Conservation (phyloP, 2,113 vertebrate genomes). For the Spizaetus ornatus region DNA sequence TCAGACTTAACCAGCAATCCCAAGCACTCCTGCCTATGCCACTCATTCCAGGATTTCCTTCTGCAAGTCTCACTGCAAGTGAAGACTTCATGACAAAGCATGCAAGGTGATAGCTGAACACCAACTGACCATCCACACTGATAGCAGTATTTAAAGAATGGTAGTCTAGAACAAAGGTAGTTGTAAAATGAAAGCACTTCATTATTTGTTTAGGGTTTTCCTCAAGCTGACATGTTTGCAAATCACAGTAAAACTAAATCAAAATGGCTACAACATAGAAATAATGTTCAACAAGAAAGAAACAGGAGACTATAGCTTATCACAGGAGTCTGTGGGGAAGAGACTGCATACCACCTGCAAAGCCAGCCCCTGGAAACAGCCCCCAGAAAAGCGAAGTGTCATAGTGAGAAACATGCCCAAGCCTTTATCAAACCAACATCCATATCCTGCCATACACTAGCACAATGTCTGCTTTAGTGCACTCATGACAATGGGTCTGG, state of each 20-base stretch:
- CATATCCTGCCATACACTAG: not conserved
- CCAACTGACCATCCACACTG: slow-evolving; percentile 79
- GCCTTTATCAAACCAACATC: not conserved
- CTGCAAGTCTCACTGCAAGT: slow-evolving; percentile 82
- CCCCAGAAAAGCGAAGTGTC: not conserved
- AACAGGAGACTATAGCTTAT: not conserved
- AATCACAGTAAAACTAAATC: not conserved
- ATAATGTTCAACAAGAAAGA: not conserved
- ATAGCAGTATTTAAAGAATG: slow-evolving; percentile 79
- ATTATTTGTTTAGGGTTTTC: not conserved
- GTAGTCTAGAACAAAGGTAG: slow-evolving; percentile 38
- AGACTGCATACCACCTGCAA: not conserved
- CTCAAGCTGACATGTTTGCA: not conserved
- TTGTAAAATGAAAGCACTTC: not conserved
- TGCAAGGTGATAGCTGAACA: slow-evolving; percentile 72
- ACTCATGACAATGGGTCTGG: not conserved
- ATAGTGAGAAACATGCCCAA: not conserved
- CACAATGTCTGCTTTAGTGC: no score
- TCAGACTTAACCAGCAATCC: slow-evolving; percentile 33
- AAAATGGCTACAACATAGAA: not conserved
- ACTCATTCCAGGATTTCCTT: slow-evolving; percentile 71
- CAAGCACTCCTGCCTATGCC: slow-evolving; percentile 77
- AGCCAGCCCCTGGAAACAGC: not conserved
- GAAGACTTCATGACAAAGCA: slow-evolving; percentile 73
- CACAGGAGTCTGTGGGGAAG: not conserved